Base-by-base conservation (phyloP, 2,888 invertebrate genomes). In the Ditula angustiorana region DNA sequence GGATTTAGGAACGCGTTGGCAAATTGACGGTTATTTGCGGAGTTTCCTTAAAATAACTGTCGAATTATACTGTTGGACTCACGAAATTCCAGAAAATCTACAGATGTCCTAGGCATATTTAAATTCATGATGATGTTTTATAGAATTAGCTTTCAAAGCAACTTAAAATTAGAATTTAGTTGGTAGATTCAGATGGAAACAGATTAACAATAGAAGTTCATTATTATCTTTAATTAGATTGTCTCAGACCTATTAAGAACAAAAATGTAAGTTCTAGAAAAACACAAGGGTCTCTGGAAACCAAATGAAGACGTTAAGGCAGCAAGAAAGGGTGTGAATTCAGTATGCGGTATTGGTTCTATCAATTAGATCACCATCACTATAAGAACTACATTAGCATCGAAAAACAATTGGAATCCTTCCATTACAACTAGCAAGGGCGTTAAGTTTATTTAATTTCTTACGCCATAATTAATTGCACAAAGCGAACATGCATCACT, bases 401-500 rank as follows among this genome's bases (percentile, higher is more conserved):
- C 10, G 19, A 3, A 5, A 41, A 41, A n/a, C 16, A 19, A 19
- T 19, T 41, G 19, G 2, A 19, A 41, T 19, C 41, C 35, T 11
- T 37, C 13, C 35, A 16, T 37, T 13, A 13, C 3, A 35, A 30
- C 10, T 2, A 41, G 19, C 30, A 50, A 50, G 28, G 50, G 50
- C n/a, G 28, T 28, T 50, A 50, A 50, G 30, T 50, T 50, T 41
- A 41, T 41, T 16, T 30, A 30, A 30, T 19, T 21, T 19, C 41
- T 41, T 19, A 26, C 30, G 19, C 30, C 46, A 35, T 26, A 23
- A 41, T 56, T 37, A 57, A 57, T 50, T 16, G 56, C 49, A 23
- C 16, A n/a, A 30, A 56, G 26, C 23, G 23, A 28, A n/a, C 56
- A 50, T 56, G 47, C 21, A 56, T 62, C 56, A 62, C 37, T 23